Percentiles rank a stretch among this genome's conserved stretches.
Conservation (phyloP, 1,140 invertebrate species). For the Lordiphosa clarofinis region DNA sequence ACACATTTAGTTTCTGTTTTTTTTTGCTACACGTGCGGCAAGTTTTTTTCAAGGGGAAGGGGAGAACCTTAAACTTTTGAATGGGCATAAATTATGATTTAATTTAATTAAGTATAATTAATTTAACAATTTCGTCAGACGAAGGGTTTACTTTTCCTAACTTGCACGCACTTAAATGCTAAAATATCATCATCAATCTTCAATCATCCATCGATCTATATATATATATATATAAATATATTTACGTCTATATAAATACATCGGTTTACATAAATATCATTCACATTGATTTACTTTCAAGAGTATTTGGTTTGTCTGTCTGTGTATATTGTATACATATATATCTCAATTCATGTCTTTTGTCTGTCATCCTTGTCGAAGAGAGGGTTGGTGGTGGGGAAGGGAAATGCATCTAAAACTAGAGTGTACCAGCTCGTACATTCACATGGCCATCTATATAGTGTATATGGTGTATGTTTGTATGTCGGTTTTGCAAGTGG, state of each 20-base stretch:
- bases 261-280: slow-evolving; percentile 50
- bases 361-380: slow-evolving; percentile 4
- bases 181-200: slow-evolving; percentile 26
- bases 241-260: slow-evolving; percentile 53
- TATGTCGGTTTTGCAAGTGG: background rate
- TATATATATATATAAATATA: slow-evolving; percentile 58
- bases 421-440: slow-evolving; percentile 25
- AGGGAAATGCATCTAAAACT: slow-evolving; percentile 26
- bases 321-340: slow-evolving; percentile 7
- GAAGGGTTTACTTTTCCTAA: slow-evolving; percentile 27
- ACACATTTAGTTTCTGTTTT: slow-evolving; percentile 44
- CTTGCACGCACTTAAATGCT: slow-evolving; percentile 57
- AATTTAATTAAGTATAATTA: slow-evolving; percentile 40
- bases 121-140: slow-evolving; percentile 67
- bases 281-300: slow-evolving; percentile 17
- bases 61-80: background rate
- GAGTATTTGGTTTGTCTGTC: slow-evolving; percentile 11
- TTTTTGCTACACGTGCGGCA: slow-evolving; percentile 43
- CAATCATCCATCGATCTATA: slow-evolving; percentile 46
- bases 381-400: no score
- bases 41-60: slow-evolving; percentile 9
- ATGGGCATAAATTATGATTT: slow-evolving; percentile 19
- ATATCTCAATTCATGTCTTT: slow-evolving; percentile 11
- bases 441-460: slow-evolving; percentile 14
- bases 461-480: background rate